Conservation (phyloP, 2,797 vertebrate species). For the Avahi laniger region DNA sequence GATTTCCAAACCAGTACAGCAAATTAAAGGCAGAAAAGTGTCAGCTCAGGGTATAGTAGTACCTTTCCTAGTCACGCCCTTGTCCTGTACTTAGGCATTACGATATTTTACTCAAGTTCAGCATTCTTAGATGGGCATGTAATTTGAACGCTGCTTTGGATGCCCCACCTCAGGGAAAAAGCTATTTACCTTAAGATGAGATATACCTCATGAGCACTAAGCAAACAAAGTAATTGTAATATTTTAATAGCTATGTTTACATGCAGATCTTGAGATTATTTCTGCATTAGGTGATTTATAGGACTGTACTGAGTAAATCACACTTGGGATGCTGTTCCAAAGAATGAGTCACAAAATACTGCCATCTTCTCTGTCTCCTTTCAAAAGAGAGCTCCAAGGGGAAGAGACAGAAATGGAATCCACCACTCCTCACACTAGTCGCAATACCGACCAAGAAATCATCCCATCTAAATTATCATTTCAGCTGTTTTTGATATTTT, state of each 20-base stretch:
- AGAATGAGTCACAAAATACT: conserved; percentile 64
- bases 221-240: conserved; percentile 71
- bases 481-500: neutral
- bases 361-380: conserved; percentile 49
- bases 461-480: neutral
- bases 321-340: conserved; percentile 54
- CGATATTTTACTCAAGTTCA: neutral
- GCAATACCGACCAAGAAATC: neutral
- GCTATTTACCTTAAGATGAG: conserved; percentile 63
- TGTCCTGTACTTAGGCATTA: neutral
- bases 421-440: neutral
- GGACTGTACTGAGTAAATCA: conserved; percentile 64
- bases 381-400: neutral
- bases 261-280: conserved; percentile 75
- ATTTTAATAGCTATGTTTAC: conserved; percentile 79
- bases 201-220: conserved; percentile 59
- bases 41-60: neutral
- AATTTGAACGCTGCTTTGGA: conserved; percentile 30
- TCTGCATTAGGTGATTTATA: conserved; percentile 69
- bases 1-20: conserved; percentile 48
- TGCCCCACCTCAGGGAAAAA: conserved; percentile 57
- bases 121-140: conserved; percentile 54
- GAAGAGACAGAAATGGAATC: neutral
- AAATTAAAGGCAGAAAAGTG: conserved; percentile 40
- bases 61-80: neutral